Base-by-base conservation (phyloP, 2,113 vertebrate species). In the Noturus placidus region DNA sequence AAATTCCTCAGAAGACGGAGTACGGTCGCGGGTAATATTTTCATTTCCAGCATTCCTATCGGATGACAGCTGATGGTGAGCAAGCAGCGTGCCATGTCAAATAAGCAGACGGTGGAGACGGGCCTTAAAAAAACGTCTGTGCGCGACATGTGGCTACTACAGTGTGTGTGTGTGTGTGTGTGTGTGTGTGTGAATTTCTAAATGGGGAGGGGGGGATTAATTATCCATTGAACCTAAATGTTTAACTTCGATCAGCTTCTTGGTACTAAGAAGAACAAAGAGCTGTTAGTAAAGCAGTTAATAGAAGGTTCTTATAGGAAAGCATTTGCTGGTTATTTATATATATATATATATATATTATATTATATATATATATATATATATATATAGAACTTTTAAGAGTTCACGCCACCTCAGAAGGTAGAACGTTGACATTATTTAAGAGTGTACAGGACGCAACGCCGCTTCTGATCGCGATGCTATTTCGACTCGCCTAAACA, bases 1-100 rank as follows among this genome's bases (percentile, higher is more conserved):
- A 50, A 78, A 78, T 70, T 88, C 76, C 69, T 54, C 14, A n/a
- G 42, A 52, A 81, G 84, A 63, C 80, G 65, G 59, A 42, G 42
- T 5, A 33, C 56, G 81, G 88, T 70, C 87, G 56, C 4, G 33
- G 81, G 50, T 77, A 78, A 84, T 89, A 88, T 89, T 88, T 88
- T 88, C 74, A 86, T 89, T 91, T 85, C 77, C 50, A 87, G 87
- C 85, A 89, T 90, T 89, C 89, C 89, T 7, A 78, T 52, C 42
- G 59, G 30, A 77, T 89, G 87, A 90, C 87, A 78, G 85, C 82
- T 89, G 81, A 89, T 70, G 77, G 67, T 52, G 70, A 84, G 84
- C 46, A 25, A 78, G 33, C 33, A 3, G 84, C 22, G 50, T 14
- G 87, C 82, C 87, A 90, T 87, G 76, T 84, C 74, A 83, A 88